Evolutionary conservation across 1,140 invertebrate species (phyloP).

Genomic region (Melitaea cinxia): DNA sequence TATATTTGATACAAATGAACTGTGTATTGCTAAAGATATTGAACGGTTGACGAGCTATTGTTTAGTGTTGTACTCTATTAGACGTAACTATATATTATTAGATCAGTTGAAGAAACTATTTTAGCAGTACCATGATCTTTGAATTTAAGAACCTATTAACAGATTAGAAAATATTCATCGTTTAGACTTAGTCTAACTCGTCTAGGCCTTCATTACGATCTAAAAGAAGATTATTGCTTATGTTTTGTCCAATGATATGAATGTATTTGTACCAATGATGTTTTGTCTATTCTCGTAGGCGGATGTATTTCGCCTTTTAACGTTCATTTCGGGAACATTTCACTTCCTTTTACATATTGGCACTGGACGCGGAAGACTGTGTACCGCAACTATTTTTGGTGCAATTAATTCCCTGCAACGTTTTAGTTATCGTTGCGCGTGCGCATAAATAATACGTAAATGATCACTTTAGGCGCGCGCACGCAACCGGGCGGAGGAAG

Average conservation of each 20-base stretch:
- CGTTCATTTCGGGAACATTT: slow-evolving; percentile 26
- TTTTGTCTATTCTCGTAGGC: too few species aligned
- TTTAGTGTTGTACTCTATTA: background rate
- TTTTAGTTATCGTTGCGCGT: slow-evolving; percentile 25
- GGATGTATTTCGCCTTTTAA: slow-evolving; percentile 36
- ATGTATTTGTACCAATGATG: too few species aligned
- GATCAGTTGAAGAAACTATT: too few species aligned
- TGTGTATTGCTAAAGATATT: slow-evolving; percentile 2
- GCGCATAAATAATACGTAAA: slow-evolving; percentile 32
- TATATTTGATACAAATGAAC: background rate
- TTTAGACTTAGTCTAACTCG: too few species aligned
- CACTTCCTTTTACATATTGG: slow-evolving; percentile 37
- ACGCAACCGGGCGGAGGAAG: slow-evolving; percentile 11
- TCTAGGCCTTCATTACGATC: too few species aligned
- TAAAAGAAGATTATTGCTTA: too few species aligned
- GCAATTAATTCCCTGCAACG: slow-evolving; percentile 40
- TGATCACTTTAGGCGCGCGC: slow-evolving; percentile 17
- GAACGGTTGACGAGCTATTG: slow-evolving; percentile 22
- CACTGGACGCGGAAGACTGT: slow-evolving; percentile 40
- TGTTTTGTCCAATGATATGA: slow-evolving; percentile 6
- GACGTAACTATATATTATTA: background rate
- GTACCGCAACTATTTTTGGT: slow-evolving; percentile 35
- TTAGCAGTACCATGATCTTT: background rate
- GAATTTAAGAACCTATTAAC: too few species aligned
- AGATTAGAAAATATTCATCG: too few species aligned